Conservation (phyloP, 2,888 invertebrate genomes). For the Abrostola triplasia region DNA sequence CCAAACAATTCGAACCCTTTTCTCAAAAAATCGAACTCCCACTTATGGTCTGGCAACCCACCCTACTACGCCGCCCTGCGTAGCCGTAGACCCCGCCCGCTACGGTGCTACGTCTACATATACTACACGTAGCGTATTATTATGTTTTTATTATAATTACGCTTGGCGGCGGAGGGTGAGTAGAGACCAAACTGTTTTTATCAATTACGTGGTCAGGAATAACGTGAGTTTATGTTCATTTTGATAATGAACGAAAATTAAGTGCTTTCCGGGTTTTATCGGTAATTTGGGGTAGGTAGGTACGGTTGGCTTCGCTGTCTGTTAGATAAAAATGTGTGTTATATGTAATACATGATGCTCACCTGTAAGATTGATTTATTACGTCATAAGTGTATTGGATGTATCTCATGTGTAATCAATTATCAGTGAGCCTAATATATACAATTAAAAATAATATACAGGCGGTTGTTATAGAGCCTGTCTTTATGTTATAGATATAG, state of each 20-base stretch:
- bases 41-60: conserved; percentile 62
- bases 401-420: too few relatives aligned
- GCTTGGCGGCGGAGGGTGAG: conserved; percentile 35
- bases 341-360: too few relatives aligned
- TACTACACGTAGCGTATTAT: conserved; percentile 36
- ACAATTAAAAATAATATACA: too few relatives aligned
- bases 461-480: too few relatives aligned
- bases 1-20: not conserved
- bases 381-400: too few relatives aligned
- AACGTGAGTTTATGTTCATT: conserved; percentile 3
- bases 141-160: conserved; percentile 42
- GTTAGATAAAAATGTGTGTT: not conserved
- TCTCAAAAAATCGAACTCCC: conserved; percentile 16
- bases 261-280: not conserved
- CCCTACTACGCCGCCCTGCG: conserved; percentile 74
- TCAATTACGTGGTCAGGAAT: conserved; percentile 22
- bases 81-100: conserved; percentile 81
- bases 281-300: not conserved
- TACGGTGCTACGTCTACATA: conserved; percentile 47
- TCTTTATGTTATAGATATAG: too few relatives aligned
- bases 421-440: too few relatives aligned
- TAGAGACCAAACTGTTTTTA: conserved; percentile 41
- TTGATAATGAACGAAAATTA: not conserved
- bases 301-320: not conserved
- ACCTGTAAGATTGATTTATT: too few relatives aligned